phyloP scores from a whole-genome alignment of 2,888 invertebrate genomes.

The Metacarcinus magister region DNA sequence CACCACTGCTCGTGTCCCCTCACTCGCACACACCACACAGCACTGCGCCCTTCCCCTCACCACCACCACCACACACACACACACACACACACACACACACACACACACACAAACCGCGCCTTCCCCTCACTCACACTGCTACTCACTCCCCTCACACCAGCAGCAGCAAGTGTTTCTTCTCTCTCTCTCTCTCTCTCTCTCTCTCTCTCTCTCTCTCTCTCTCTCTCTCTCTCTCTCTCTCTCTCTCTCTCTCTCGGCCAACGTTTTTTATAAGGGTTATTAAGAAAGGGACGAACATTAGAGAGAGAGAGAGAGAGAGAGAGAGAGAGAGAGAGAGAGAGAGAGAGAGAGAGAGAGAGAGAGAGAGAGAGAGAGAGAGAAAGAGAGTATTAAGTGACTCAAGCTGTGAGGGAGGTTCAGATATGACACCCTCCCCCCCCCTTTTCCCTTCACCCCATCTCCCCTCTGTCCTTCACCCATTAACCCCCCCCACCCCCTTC shows the following conservation, averaged over 20 bases:
- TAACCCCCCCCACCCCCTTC: neutral
- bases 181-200: neutral
- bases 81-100: too few relatives aligned
- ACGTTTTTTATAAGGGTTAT: neutral
- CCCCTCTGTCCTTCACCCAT: neutral
- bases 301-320: too few relatives aligned
- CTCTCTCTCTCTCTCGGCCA: neutral
- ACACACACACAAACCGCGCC: too few relatives aligned
- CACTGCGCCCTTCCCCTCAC: neutral
- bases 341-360: conserved; percentile 38
- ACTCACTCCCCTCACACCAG: conserved; percentile 34
- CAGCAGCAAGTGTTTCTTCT: neutral
- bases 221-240: conserved; percentile 21
- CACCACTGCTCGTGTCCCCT: neutral
- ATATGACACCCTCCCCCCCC: neutral
- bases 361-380: conserved; percentile 12
- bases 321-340: conserved; percentile 39
- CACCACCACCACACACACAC: neutral
- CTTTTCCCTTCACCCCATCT: neutral
- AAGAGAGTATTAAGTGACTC: conserved; percentile 5
- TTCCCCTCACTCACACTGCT: neutral
- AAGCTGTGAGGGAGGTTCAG: conserved; percentile 1
- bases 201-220: neutral
- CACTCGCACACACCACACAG: neutral
- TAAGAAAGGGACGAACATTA: neutral